Base-by-base conservation (phyloP, 1,140 invertebrate genomes). In the Conus betulinus region DNA sequence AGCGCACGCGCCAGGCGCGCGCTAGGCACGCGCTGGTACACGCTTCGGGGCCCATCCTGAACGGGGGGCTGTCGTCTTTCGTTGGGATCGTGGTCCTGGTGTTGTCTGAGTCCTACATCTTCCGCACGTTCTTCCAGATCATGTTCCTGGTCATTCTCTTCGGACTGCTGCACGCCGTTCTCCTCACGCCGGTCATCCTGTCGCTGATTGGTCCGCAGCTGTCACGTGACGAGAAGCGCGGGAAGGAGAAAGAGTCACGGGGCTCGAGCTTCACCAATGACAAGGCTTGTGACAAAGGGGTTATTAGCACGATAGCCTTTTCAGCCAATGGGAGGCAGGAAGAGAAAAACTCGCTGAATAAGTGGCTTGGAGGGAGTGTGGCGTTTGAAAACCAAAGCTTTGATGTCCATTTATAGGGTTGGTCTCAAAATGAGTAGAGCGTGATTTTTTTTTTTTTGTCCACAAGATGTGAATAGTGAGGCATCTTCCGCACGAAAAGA, bases 71-170 rank as follows among this genome's bases (percentile, higher is more conserved):
- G 0, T 99, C 98, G 11, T 99, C 99, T 0, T 98, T 99, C 52
- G 95, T 99, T 0, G 98, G 98, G 67, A 97, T 99, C 7, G 95
- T 98, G 0, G 97, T 98, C 0, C 95, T 99, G 0, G 96, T 98
- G 3, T 95, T 99, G 63, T 98, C 98, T 0, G 97, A 98, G 84
- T 99, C 98, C 90, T 99, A 99, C 93, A 99, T 99, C 81, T 99
- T 99, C 94, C 96, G 98, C 23, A 98, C 99, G 0, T 99, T 99
- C 96, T 99, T 99, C 95, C 99, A 99, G 95, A 99, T 99, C 96
- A 98, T 99, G n/a, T 98, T 99, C 94, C 96, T 99, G 87, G 98
- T 99, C 0, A 98, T 99, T 89, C 97, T 99, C 93, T 98, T 99
- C 90, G 99, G 99, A 71, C 97, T 98, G 4, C 96, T 99, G 95